Percentiles rank a stretch among this genome's conserved stretches.
Conservation (phyloP, 1,140 invertebrate species). For the Steinernema feltiae region DNA sequence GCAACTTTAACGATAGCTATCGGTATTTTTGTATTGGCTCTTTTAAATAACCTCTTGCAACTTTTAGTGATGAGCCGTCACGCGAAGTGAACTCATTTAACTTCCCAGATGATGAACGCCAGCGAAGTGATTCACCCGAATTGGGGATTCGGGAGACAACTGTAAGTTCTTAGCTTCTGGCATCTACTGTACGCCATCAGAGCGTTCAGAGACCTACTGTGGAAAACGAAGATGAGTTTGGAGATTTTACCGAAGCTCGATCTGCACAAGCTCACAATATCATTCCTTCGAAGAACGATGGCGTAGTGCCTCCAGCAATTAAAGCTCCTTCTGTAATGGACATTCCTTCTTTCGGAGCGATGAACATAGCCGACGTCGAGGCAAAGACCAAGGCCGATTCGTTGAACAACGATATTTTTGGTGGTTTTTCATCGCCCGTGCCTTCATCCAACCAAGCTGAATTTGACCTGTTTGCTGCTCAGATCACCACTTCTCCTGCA, state of each 20-base stretch:
- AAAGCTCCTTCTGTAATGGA: neutral
- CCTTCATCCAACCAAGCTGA: neutral
- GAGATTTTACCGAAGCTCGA: slow-evolving; percentile 41
- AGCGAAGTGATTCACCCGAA: slow-evolving; percentile 38
- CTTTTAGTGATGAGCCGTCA: slow-evolving; percentile 19
- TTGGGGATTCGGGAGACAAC: slow-evolving; percentile 38
- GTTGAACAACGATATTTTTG: neutral
- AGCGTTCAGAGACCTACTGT: neutral
- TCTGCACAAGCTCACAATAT: slow-evolving; percentile 10
- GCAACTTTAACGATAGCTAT: slow-evolving; percentile 8
- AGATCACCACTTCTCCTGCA: too few species aligned
- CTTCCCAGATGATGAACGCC: slow-evolving; percentile 29
- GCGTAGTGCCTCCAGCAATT: neutral
- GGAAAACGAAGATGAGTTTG: slow-evolving; percentile 42
- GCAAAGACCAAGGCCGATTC: too few species aligned
- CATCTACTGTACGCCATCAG: too few species aligned
- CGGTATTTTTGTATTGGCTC: slow-evolving; percentile 19
- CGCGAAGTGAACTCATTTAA: slow-evolving; percentile 42
- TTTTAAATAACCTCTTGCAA: too few species aligned
- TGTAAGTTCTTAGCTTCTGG: slow-evolving; percentile 20
- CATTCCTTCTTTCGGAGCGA: too few species aligned
- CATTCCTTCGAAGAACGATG: neutral
- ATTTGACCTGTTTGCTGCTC: neutral
- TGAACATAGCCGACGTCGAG: too few species aligned
- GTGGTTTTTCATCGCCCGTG: neutral